Conservation (phyloP, 2,113 vertebrate genomes). For the Callipepla squamata region DNA sequence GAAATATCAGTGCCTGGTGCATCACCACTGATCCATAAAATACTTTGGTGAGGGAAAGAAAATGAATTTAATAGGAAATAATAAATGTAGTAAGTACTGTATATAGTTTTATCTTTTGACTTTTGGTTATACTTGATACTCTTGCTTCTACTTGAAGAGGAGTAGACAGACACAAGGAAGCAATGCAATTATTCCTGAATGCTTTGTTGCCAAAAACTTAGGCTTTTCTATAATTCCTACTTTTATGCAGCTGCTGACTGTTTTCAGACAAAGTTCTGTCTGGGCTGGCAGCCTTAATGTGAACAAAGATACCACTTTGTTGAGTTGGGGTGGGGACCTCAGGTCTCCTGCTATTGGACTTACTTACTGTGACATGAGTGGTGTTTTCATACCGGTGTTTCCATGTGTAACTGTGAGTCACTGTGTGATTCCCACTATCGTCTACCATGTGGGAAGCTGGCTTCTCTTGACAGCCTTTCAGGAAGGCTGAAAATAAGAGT, state of each 20-base stretch:
- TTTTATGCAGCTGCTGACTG: neutral
- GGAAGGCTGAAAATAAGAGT: neutral
- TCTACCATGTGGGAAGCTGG: neutral
- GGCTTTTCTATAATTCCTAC: neutral
- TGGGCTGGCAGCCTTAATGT: neutral
- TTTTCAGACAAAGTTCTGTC: fast-evolving
- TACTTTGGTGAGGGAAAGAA: neutral
- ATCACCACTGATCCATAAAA: constrained; percentile 9
- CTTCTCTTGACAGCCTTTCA: neutral
- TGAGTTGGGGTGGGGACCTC: neutral
- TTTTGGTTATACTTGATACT: neutral
- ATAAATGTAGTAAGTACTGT: neutral
- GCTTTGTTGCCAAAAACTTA: neutral
- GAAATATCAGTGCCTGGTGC: neutral
- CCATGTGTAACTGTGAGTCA: neutral
- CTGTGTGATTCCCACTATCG: fast-evolving
- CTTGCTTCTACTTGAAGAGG: neutral
- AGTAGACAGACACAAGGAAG: neutral
- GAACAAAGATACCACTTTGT: neutral
- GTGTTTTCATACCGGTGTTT: neutral
- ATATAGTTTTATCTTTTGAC: neutral
- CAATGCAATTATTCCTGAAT: neutral
- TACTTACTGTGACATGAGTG: neutral
- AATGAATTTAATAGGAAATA: neutral
- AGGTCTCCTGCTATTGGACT: neutral